These are phyloP conservation scores for Drosophila setifemur DNA, from an alignment of 1,140 invertebrate species.

Conservation along the genomic window DNA sequence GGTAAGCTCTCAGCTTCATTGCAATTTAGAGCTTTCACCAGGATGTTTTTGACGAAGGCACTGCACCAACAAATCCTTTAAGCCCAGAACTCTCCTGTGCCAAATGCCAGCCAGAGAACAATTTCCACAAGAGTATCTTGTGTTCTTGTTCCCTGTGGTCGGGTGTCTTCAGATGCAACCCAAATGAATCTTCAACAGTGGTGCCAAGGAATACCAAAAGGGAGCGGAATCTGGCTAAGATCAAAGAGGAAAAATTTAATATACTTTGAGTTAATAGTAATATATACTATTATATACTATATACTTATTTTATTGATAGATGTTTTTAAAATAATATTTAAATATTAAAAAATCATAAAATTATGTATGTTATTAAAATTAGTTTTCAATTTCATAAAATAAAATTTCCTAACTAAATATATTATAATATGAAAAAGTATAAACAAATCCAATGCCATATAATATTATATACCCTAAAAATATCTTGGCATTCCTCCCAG, in stretches of 20 bases:
- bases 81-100: constrained; percentile 41
- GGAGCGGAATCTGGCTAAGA: background rate
- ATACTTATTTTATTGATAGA: too few species aligned
- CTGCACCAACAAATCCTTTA: constrained; percentile 33
- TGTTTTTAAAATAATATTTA: too few species aligned
- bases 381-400: too few species aligned
- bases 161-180: constrained; percentile 30
- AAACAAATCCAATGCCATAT: too few species aligned
- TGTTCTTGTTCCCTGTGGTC: constrained; percentile 27
- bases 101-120: constrained; percentile 22
- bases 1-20: background rate
- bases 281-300: too few species aligned
- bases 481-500: background rate
- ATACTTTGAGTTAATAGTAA: background rate
- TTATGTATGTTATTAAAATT: too few species aligned
- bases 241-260: background rate
- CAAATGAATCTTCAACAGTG: constrained; percentile 29
- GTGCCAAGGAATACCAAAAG: background rate
- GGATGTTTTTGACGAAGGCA: constrained; percentile 5
- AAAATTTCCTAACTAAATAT: too few species aligned
- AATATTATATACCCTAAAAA: too few species aligned
- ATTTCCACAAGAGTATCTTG: constrained; percentile 39
- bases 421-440: too few species aligned
- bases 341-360: too few species aligned
- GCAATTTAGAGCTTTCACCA: constrained; percentile 28